Evolutionary conservation across 1,140 invertebrate species (phyloP), one percentile per base, ranked within the genome.

Genomic region (Drosophila paulistorum): DNA sequence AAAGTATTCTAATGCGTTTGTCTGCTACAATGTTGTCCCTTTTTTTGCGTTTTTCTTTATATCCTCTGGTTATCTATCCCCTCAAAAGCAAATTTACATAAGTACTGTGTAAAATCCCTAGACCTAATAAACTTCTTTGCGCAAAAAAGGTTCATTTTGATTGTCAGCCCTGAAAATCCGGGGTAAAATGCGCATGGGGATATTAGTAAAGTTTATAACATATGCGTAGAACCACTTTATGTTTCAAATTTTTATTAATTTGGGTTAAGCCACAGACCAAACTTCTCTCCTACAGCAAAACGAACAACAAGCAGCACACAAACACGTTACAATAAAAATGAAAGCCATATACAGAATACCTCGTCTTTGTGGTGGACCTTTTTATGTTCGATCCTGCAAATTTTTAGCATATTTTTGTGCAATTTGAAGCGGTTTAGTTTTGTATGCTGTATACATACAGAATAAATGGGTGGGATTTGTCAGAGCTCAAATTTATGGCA

Each of bases 401-500:
- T 81, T 86, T 51, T 85, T 81, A 79, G 71, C 79, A 86, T 87
- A 82, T 87, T 85, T 86, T 78, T 75, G 82, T 68, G 71, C 83
- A 87, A 79, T 86, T 86, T 85, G 81, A 85, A 78, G 77, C 71
- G 82, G 79, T 86, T 86, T 86, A 82, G 79, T 86, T 86, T 76
- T 75, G 37, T 45, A 41, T 30, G 57, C 30, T 30, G 30, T 30
- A 30, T 26, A 37, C 33, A 58, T 42, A 57, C 45, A 45, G 42
- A 33, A 39, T 20, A 37, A 33, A 30, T 60, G 59, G 37, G 10
- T 57, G 61, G 75, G 69, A 87, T 87, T 87, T 86, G 79, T 77
- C 76, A 67, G 73, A 77, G 83, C 77, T 77, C 48, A 72, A 86
- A 86, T 86, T 87, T 82, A 87, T 82, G 83, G 76, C 72, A 79